Evolutionary conservation across 2,113 vertebrate species (phyloP).

Genomic region (Rafetus swinhoei): DNA sequence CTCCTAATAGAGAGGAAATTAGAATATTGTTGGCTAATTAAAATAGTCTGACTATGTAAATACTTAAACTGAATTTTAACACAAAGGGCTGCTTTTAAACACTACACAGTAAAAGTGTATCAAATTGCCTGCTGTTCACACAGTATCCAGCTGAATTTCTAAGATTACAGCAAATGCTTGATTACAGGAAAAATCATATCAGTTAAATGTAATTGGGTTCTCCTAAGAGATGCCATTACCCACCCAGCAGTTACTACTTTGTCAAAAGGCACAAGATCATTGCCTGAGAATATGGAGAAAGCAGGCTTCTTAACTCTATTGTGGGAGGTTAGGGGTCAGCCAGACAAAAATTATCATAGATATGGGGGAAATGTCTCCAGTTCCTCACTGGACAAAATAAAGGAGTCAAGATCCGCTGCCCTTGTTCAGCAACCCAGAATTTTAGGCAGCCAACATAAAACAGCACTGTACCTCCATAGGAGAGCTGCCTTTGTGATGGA

Average conservation of each 20-base stretch:
- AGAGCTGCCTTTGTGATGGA: not conserved
- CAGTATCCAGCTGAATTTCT: not conserved
- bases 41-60: rapidly evolving
- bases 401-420: not conserved
- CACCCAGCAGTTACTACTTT: not conserved
- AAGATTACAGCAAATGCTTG: not conserved
- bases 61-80: not conserved
- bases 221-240: not conserved
- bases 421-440: no score
- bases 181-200: not conserved
- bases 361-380: not conserved
- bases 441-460: not conserved
- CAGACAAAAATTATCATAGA: not conserved
- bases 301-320: no score
- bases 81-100: not conserved
- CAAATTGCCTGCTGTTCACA: not conserved
- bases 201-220: not conserved
- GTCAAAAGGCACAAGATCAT: not conserved
- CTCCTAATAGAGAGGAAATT: not conserved
- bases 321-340: not conserved
- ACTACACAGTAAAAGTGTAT: not conserved
- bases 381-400: not conserved
- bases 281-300: not conserved
- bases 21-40: not conserved
- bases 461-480: no score